These are phyloP conservation scores for Ennomos fuscantarius DNA, from an alignment of 2,888 invertebrate genomes.

Conservation along the genomic window DNA sequence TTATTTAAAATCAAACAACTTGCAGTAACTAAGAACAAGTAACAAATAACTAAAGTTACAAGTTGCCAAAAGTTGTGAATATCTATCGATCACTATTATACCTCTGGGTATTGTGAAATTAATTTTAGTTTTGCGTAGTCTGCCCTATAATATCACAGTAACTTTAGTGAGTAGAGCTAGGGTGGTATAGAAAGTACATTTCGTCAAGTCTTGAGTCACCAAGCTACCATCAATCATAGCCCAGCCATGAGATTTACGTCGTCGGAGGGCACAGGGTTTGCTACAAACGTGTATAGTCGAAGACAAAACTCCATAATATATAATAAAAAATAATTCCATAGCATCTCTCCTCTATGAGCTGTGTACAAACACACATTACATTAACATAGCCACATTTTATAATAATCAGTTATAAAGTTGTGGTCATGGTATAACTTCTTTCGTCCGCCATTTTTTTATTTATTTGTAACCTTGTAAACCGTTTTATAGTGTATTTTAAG, in stretches of 20 bases:
- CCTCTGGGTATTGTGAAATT: constrained; percentile 49
- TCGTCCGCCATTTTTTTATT: no score
- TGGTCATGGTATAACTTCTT: no score
- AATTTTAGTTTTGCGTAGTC: constrained; percentile 45
- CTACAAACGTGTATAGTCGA: constrained; percentile 51
- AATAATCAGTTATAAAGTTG: no score
- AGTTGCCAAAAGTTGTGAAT: constrained; percentile 25
- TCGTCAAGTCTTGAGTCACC: constrained; percentile 53
- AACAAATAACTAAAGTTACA: constrained; percentile 6
- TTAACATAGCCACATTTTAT: no score
- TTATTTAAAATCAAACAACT: no score
- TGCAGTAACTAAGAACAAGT: constrained; percentile 13
- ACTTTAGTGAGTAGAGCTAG: constrained; percentile 18
- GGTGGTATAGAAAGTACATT: constrained; percentile 45
- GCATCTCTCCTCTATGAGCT: neutral
- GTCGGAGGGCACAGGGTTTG: constrained; percentile 46
- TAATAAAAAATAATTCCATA: neutral
- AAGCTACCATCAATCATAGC: constrained; percentile 66
- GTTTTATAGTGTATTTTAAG: no score
- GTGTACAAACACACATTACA: neutral
- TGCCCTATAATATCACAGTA: constrained; percentile 38
- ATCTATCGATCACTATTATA: constrained; percentile 58
- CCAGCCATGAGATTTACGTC: constrained; percentile 56
- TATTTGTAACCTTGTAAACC: no score
- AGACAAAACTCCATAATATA: no score